A percentile compares a stretch with the other conserved stretches of the same genome.
Conservation (phyloP, 1,140 invertebrate species). For the Tetragonula clypearis region DNA sequence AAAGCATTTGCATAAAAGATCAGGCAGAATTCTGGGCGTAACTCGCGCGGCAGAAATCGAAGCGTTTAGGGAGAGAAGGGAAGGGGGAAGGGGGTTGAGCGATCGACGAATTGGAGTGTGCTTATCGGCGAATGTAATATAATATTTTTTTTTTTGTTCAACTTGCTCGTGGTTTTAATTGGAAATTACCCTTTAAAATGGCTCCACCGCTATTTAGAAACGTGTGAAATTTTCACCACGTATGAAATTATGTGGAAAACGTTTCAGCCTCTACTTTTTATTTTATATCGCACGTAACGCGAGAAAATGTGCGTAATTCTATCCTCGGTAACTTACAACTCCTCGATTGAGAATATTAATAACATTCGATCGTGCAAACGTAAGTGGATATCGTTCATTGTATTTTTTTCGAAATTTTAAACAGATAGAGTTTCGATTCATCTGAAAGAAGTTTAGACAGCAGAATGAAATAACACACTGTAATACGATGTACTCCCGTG, state of each 20-base stretch:
- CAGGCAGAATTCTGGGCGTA: conserved; percentile 11
- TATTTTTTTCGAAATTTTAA: background rate
- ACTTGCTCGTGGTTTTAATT: background rate
- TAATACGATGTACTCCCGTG: background rate
- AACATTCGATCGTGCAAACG: background rate
- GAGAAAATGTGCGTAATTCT: no score
- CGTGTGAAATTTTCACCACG: background rate
- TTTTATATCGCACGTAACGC: background rate
- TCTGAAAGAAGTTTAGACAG: background rate
- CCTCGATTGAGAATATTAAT: background rate
- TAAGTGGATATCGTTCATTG: background rate
- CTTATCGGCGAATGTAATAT: background rate
- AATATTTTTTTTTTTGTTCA: background rate
- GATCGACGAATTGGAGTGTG: background rate
- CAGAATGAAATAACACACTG: background rate
- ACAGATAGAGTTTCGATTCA: background rate
- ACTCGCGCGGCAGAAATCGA: background rate
- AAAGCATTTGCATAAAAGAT: conserved; percentile 40
- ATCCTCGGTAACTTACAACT: no score
- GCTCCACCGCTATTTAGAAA: background rate
- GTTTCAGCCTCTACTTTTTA: background rate
- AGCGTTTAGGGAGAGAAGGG: background rate
- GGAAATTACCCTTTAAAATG: background rate
- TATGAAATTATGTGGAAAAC: background rate
- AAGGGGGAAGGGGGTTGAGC: accelerated